phyloP scores from a whole-genome alignment of 2,797 vertebrate species.

The Acrocephalus scirpaceus region DNA sequence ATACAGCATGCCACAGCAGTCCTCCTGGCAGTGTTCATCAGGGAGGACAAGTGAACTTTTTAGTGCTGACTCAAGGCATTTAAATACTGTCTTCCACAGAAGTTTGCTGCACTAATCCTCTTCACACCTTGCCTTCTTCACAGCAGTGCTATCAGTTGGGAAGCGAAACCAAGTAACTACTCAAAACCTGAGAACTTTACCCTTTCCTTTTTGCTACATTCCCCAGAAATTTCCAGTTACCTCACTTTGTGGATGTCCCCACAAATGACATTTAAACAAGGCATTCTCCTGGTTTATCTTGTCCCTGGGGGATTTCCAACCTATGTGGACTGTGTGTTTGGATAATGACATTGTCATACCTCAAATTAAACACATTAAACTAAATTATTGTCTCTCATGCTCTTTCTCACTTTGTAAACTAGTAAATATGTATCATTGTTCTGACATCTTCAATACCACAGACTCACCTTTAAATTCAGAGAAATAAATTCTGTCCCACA shows the following conservation, averaged over 20 bases:
- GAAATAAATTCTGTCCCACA: not conserved
- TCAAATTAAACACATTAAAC: slow-evolving; percentile 38
- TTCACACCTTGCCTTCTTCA: not conserved
- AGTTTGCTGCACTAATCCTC: not conserved
- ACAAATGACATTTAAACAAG: slow-evolving; percentile 16
- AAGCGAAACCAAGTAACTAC: not conserved
- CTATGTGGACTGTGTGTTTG: not conserved
- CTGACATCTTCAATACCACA: not conserved
- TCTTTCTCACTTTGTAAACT: slow-evolving; percentile 18
- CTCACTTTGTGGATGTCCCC: not conserved
- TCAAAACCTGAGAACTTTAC: not conserved
- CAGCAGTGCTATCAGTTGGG: not conserved
- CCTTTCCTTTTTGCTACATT: not conserved
- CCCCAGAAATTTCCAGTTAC: not conserved
- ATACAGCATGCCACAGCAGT: not conserved
- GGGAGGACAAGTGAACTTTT: not conserved
- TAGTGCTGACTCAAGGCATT: not conserved
- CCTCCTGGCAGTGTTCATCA: not conserved
- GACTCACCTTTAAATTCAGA: slow-evolving; percentile 1
- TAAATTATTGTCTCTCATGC: not conserved
- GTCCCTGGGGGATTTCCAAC: slow-evolving; percentile 10
- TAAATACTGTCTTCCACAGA: not conserved
- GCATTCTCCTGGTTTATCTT: slow-evolving; percentile 8
- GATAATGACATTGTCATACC: not conserved
- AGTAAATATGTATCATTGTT: not conserved